A percentile compares a stretch with the other conserved stretches of the same genome.
Conservation (phyloP, 2,888 invertebrate species). For the Ophonus ardosiacus region DNA sequence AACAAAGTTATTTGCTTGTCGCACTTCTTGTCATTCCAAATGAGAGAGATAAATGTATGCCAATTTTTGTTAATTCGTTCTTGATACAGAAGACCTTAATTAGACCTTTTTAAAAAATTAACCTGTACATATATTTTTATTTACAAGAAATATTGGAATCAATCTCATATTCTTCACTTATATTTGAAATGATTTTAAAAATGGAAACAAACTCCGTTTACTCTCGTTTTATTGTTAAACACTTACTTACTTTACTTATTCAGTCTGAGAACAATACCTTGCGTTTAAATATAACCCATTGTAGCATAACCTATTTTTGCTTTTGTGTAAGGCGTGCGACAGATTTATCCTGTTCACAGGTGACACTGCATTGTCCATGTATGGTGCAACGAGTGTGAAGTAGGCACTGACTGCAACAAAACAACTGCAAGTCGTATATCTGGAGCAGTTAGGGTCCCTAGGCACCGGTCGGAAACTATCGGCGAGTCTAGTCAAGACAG, state of each 20-base stretch:
- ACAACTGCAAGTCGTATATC: neutral
- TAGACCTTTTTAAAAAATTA: no score
- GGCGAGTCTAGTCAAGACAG: slow-evolving; percentile 1
- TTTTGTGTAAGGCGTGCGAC: neutral
- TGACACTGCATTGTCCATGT: slow-evolving; percentile 43
- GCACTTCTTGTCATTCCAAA: no score
- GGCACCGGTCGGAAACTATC: slow-evolving; percentile 20
- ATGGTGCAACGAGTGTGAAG: slow-evolving; percentile 29
- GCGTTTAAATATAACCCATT: slow-evolving; percentile 26
- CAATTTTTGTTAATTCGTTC: no score
- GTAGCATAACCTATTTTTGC: slow-evolving; percentile 38
- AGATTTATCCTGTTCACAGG: slow-evolving; percentile 30
- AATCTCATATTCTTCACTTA: neutral
- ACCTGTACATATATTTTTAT: no score
- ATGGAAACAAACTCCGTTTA: neutral
- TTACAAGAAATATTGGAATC: no score
- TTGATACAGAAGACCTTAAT: no score
- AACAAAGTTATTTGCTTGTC: no score
- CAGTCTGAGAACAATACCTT: slow-evolving; percentile 1
- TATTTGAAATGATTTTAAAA: neutral
- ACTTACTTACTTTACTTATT: neutral
- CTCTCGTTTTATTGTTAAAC: neutral
- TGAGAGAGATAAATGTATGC: no score
- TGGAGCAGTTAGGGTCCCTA: slow-evolving; percentile 14
- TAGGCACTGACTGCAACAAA: slow-evolving; percentile 7